Base-by-base conservation (phyloP, 2,797 vertebrate genomes). In the Aulostomus chinensis region DNA sequence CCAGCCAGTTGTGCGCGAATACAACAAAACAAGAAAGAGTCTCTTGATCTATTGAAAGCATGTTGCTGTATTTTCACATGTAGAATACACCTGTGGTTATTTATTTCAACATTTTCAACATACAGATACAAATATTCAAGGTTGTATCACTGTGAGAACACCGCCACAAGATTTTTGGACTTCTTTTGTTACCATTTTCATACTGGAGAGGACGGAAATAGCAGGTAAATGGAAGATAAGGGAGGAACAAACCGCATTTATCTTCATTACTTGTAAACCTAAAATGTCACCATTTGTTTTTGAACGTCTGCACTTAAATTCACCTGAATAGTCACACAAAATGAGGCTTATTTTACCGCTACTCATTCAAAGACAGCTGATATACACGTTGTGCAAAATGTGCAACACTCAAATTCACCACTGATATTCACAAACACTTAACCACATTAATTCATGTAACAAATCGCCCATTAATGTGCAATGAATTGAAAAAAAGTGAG, bases 21-120 rank as follows among this genome's bases (percentile, higher is more conserved):
- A 43, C 16, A 60, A 63, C 7, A 12, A 39, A 54, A 43, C 18
- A 58, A 46, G 18, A 57, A 43, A 50, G 10, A n/a, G n/a, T n/a
- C n/a, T n/a, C n/a, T n/a, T n/a, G n/a, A n/a, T 62, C 32, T n/a
- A 24, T 41, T 68, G 21, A 50, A 66, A 61, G 61, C 41, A 25
- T 45, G 52, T 40, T 55, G 41, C 41, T 81, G 76, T 83, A 84
- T 80, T 86, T 80, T 62, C 52, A 81, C 67, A 80, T 43, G 24
- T 57, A 59, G 9, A 36, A 54, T 52, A 80, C 53, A 80, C 64
- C 50, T 57, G 24, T 35, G 59, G 20, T 55, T 71, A 48, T 13
- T 37, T 34, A 28, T 26, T 1, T 54, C 5, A 63, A 45, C 56
- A 30, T 58, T 73, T 39, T 69, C 42, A 45, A 71, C 61, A 54